A percentile compares a stretch with the other conserved stretches of the same genome.
Conservation (phyloP, 2,888 invertebrate species). For the Cryptocephalus primarius region DNA sequence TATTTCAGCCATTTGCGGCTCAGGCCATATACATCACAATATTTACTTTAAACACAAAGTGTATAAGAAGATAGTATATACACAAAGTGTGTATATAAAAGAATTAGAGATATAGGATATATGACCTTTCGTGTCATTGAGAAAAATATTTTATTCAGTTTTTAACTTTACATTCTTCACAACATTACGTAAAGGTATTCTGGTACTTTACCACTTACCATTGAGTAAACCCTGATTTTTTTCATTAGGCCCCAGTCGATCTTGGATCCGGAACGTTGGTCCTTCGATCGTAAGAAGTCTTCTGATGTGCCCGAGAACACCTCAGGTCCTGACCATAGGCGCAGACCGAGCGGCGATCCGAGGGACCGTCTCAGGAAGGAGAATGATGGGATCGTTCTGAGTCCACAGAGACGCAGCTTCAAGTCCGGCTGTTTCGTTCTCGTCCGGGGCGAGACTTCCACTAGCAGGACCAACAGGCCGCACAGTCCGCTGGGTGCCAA, state of each 20-base stretch:
- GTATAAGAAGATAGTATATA: too few relatives aligned
- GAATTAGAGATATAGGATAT: too few relatives aligned
- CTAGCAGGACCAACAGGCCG: constrained; percentile 16
- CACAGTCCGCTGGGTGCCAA: constrained; percentile 25
- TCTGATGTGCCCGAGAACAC: constrained; percentile 26
- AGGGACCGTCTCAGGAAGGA: constrained; percentile 71
- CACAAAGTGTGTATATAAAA: too few relatives aligned
- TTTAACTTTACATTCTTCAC: too few relatives aligned
- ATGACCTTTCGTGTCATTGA: too few relatives aligned
- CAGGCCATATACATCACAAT: too few relatives aligned
- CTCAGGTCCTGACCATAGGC: constrained; percentile 19
- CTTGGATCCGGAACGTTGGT: constrained; percentile 34
- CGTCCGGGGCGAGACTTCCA: constrained; percentile 31
- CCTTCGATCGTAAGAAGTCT: constrained; percentile 43
- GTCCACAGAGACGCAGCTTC: constrained; percentile 78
- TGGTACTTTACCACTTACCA: too few relatives aligned
- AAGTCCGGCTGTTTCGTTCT: constrained; percentile 78
- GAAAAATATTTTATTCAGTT: too few relatives aligned
- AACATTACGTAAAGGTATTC: too few relatives aligned
- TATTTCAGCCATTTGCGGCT: too few relatives aligned
- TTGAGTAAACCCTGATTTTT: background rate
- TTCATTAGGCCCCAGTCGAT: constrained; percentile 18
- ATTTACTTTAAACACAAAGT: too few relatives aligned
- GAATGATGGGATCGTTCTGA: constrained; percentile 72
- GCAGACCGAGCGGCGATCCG: constrained; percentile 52